These are phyloP conservation scores for Diabrotica balteata DNA, from an alignment of 2,888 invertebrate genomes.

Conservation along the genomic window DNA sequence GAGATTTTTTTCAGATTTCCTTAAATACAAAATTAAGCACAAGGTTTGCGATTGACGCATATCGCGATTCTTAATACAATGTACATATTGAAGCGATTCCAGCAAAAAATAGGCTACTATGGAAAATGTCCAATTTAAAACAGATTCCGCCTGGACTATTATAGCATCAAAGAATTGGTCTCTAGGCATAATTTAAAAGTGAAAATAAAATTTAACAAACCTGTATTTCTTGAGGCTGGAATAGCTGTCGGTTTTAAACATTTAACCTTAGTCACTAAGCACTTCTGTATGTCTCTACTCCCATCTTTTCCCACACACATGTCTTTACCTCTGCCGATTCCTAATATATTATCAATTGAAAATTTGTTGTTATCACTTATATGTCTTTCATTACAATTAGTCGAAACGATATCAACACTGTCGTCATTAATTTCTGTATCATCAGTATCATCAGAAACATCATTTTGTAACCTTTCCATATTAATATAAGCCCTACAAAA, in stretches of 20 bases:
- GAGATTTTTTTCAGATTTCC: too few species aligned
- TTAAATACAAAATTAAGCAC: too few species aligned
- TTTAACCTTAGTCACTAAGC: constrained; percentile 45
- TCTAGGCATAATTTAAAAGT: background rate
- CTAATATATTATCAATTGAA: constrained; percentile 59
- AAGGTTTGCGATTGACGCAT: too few species aligned
- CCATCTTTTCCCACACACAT: constrained; percentile 34
- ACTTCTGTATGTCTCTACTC: constrained; percentile 34
- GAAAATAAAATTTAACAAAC: constrained; percentile 19
- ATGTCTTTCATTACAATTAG: constrained; percentile 38
- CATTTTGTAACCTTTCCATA: constrained; percentile 35
- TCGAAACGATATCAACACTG: constrained; percentile 51
- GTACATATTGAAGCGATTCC: too few species aligned
- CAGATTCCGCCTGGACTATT: too few species aligned
- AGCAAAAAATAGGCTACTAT: too few species aligned
- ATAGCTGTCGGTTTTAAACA: constrained; percentile 56
- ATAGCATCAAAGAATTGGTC: too few species aligned
- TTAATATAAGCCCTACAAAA: constrained; percentile 25
- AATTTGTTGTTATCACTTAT: constrained; percentile 54
- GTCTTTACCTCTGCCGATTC: constrained; percentile 44
- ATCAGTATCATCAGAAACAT: constrained; percentile 35
- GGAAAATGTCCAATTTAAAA: too few species aligned
- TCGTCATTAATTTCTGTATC: constrained; percentile 43
- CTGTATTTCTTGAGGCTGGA: constrained; percentile 42
- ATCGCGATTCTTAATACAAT: too few species aligned